phyloP scores from a whole-genome alignment of 2,113 vertebrate genomes.

The Poeciliopsis retropinna region DNA sequence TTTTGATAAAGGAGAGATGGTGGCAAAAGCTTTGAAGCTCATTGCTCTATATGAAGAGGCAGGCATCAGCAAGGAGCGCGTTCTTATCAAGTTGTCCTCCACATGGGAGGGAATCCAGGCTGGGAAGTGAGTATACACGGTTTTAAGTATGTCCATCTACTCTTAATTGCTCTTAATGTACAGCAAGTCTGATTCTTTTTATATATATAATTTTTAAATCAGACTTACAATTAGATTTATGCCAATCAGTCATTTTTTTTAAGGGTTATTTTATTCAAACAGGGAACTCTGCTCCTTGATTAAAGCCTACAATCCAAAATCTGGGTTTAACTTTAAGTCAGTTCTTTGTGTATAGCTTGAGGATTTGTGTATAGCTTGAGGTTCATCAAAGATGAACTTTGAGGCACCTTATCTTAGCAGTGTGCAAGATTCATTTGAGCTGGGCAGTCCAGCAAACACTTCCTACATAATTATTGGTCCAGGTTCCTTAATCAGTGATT shows the following conservation, averaged over 20 bases:
- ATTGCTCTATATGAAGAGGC: conserved; percentile 91
- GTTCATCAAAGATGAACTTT: not conserved
- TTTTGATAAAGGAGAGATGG: conserved; percentile 93
- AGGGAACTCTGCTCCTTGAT: not conserved
- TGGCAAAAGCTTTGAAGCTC: conserved; percentile 85
- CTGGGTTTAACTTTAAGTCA: not conserved
- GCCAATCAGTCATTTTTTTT: not conserved
- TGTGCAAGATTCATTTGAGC: not conserved
- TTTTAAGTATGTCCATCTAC: too few species aligned
- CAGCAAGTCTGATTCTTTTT: too few species aligned
- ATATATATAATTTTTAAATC: too few species aligned
- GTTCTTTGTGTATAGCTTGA: not conserved
- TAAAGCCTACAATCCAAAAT: not conserved
- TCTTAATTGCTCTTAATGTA: too few species aligned
- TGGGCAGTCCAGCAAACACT: not conserved
- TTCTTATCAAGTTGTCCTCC: conserved; percentile 95
- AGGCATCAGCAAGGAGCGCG: conserved; percentile 87
- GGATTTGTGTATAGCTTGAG: not conserved
- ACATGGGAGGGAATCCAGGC: conserved; percentile 99
- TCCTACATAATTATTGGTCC: not conserved
- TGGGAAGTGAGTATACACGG: conserved; percentile 80
- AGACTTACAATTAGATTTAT: not conserved
- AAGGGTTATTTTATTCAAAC: not conserved
- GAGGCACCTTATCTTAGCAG: not conserved
- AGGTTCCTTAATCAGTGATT: not conserved